Base-by-base conservation (phyloP, 2,888 invertebrate genomes). In the Bugula neritina region DNA sequence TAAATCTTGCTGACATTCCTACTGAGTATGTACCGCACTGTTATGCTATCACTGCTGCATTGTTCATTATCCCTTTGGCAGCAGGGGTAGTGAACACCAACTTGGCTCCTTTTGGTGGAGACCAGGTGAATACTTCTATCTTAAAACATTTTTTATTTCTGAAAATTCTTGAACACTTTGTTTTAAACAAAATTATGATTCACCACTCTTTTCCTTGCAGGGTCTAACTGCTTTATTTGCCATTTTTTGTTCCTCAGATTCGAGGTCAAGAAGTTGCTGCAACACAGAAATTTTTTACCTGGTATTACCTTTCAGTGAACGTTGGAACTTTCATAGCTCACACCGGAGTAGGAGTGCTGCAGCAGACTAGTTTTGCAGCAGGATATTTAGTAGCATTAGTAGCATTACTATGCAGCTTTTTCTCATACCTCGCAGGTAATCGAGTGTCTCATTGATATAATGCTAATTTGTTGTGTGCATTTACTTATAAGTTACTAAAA, bases 31-130 rank as follows among this genome's bases (percentile, higher is more conserved):
- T 43, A 43, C 5, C 10, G 10, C 17, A 10, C 17, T 43, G 17
- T 43, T 43, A 17, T 43, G 5, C 17, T 5, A 17, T 17, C 43
- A 43, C 17, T 5, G 43, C 43, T 10, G 17, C 43, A 5, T 43
- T 43, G 17, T 43, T 43, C 17, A 17, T 43, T 10, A 43, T 43
- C 5, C 74, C 84, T 17, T 79, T 86, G 71, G 86, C 83, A 1
- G 72, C 85, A 10, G 86, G 85, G 2, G 80, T 80, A 69, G 80
- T 86, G n/a, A 83, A 84, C 73, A 84, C 86, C 5, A 86, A 85
- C 74, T 83, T 87, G 58, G 84, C 85, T 35, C 86, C 86, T 34
- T 86, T 87, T 80, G 87, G 87, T 69, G 86, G 85, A 57, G 86
- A 86, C 74, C 86, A 86, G 83, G 86, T 86, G 77, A 75, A 31